Conservation (phyloP, 2,888 invertebrate genomes). For the Ophion ellenae region DNA sequence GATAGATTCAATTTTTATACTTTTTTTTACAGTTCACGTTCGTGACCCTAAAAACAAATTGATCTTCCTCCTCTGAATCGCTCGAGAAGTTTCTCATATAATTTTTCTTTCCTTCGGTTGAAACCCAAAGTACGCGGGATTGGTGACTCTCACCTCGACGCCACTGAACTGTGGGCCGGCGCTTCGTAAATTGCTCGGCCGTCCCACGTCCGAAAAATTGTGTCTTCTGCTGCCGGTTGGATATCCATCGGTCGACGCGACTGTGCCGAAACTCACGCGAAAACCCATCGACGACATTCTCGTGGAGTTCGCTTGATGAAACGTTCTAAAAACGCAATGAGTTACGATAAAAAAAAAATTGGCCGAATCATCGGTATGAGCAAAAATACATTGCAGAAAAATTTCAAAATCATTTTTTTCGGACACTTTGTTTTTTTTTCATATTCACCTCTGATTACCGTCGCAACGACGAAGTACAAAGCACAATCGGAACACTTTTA, state of each 20-base stretch:
- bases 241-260: slow-evolving; percentile 90
- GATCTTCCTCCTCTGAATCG: background rate
- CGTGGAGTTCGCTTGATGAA: slow-evolving; percentile 83
- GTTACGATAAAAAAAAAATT: background rate
- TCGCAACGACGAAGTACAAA: no score
- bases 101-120: slow-evolving; percentile 8
- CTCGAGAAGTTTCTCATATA: background rate
- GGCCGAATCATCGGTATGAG: background rate
- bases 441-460: no score
- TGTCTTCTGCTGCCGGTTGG: slow-evolving; percentile 94
- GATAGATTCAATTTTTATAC: background rate
- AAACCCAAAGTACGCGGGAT: slow-evolving; percentile 90
- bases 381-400: background rate
- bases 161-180: slow-evolving; percentile 96
- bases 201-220: slow-evolving; percentile 93
- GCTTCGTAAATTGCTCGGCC: slow-evolving; percentile 89
- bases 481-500: no score
- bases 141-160: slow-evolving; percentile 94
- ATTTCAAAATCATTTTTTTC: no score
- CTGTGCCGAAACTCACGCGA: slow-evolving; percentile 90
- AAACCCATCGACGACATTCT: slow-evolving; percentile 91
- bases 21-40: background rate
- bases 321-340: background rate
- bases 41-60: background rate
- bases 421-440: no score